These are phyloP conservation scores for Allygus modestus DNA, from an alignment of 2,888 invertebrate species.

Conservation along the genomic window DNA sequence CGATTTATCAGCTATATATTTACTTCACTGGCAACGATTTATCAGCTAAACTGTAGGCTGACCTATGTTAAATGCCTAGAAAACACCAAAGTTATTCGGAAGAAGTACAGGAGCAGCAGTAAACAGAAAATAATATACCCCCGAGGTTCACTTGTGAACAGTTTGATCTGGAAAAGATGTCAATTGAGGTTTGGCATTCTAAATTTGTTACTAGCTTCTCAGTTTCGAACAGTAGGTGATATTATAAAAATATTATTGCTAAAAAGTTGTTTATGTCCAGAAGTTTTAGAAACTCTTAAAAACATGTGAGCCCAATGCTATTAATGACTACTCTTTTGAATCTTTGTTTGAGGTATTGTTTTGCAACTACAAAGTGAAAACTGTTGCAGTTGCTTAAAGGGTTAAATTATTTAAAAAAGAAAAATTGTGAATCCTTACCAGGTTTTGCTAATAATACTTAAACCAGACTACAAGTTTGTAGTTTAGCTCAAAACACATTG, in stretches of 20 bases:
- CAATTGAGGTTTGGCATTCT: conserved; percentile 33
- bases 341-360: background rate
- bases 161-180: conserved; percentile 39
- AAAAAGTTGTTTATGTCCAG: background rate
- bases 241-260: background rate
- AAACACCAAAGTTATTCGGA: background rate
- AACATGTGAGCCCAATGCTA: background rate
- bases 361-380: conserved; percentile 11
- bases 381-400: conserved; percentile 3
- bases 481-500: too few relatives aligned
- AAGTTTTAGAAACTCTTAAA: conserved; percentile 22
- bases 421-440: too few relatives aligned
- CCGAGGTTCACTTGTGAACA: conserved; percentile 23
- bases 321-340: conserved; percentile 2
- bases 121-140: background rate
- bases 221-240: background rate
- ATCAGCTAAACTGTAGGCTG: too few relatives aligned
- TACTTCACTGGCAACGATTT: background rate
- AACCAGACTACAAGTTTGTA: too few relatives aligned
- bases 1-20: background rate
- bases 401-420: too few relatives aligned
- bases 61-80: background rate
- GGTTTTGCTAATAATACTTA: too few relatives aligned
- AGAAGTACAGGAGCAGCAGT: conserved; percentile 1
- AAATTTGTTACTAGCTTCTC: conserved; percentile 8